Evolutionary conservation across 1,140 invertebrate species (phyloP).

Genomic region (Penaeus vannamei): DNA sequence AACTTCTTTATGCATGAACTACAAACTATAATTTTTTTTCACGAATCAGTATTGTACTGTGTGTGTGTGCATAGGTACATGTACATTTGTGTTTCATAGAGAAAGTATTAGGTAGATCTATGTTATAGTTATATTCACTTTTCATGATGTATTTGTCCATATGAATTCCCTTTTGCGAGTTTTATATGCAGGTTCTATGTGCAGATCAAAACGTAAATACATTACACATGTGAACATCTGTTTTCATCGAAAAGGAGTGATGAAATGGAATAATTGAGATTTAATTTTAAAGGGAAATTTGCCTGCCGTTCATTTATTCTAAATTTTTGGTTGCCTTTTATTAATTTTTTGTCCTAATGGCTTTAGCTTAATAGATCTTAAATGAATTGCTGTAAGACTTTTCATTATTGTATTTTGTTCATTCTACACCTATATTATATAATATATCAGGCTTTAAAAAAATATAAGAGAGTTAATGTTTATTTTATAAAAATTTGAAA

Average conservation of each 20-base stretch:
- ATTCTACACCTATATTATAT: not conserved
- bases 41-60: not conserved
- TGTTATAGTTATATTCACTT: not conserved
- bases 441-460: too few relatives aligned
- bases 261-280: too few relatives aligned
- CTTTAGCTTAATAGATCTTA: too few relatives aligned
- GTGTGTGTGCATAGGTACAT: slow-evolving; percentile 4
- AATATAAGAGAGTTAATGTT: not conserved
- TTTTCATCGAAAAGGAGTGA: too few relatives aligned
- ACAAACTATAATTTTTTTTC: not conserved
- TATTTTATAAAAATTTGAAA: not conserved
- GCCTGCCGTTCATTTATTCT: too few relatives aligned
- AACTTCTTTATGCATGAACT: not conserved
- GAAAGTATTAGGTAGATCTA: not conserved
- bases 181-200: not conserved
- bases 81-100: not conserved
- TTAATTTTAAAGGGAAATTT: too few relatives aligned
- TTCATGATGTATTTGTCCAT: not conserved
- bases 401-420: not conserved
- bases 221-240: too few relatives aligned
- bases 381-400: too few relatives aligned
- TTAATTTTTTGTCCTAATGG: too few relatives aligned
- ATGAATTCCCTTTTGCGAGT: not conserved
- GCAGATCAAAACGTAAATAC: too few relatives aligned
- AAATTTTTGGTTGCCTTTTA: too few relatives aligned